Percentiles rank a stretch among this genome's conserved stretches.
These are phyloP conservation scores for Tragelaphus buxtoni DNA, from an alignment of 2,113 vertebrate species.

Conservation along the genomic window DNA sequence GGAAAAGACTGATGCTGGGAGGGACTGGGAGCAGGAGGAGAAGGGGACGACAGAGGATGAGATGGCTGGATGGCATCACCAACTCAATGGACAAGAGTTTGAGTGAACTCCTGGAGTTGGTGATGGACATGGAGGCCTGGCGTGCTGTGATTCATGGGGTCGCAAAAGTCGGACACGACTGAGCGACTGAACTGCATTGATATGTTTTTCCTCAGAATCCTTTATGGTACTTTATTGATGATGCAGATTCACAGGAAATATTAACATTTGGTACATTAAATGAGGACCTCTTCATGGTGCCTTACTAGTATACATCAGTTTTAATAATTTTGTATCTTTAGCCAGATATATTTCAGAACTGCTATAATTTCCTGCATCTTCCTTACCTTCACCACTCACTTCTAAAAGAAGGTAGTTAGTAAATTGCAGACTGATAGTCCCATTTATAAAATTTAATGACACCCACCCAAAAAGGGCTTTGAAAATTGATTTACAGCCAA, in stretches of 20 bases:
- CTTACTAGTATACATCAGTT: not conserved
- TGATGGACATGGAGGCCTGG: no score
- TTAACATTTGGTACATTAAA: not conserved
- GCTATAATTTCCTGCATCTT: not conserved
- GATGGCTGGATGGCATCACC: no score
- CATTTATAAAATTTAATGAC: not conserved
- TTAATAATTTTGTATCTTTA: not conserved
- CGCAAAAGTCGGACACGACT: no score
- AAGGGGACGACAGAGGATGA: no score
- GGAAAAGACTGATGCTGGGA: no score
- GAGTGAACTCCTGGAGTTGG: no score
- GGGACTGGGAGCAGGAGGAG: no score
- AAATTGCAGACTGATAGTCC: not conserved
- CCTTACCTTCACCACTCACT: not conserved
- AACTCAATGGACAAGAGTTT: accelerated
- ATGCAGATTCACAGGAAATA: not conserved
- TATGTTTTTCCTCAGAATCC: not conserved
- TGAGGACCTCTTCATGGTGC: not conserved
- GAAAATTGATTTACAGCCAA: not conserved
- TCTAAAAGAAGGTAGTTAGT: not conserved
- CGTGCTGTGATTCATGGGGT: accelerated
- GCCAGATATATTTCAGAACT: no score
- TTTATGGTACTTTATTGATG: not conserved
- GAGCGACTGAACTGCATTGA: no score
- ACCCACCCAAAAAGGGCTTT: not conserved